phyloP scores from a whole-genome alignment of 2,797 vertebrate genomes.

The Emydoidea blandingii region DNA sequence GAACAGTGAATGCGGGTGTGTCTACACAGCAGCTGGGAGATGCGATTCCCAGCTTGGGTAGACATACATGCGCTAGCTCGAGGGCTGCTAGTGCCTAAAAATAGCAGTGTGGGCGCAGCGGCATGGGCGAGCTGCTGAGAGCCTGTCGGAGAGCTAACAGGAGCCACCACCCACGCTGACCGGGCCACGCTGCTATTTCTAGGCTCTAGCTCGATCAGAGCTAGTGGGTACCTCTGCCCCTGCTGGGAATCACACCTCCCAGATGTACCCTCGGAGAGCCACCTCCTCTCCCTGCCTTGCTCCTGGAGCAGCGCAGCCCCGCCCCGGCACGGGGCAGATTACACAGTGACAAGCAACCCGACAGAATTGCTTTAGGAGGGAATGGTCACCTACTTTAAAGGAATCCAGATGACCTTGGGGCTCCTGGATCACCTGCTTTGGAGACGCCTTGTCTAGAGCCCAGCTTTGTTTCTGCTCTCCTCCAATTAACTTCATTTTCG shows the following conservation, averaged over 20 bases:
- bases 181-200: too few relatives aligned
- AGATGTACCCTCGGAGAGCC: neutral
- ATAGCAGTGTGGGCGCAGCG: neutral
- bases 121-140: too few relatives aligned
- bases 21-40: neutral
- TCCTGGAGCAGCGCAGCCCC: too few relatives aligned
- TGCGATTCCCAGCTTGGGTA: neutral
- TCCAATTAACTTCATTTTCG: neutral
- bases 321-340: neutral
- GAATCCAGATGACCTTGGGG: neutral
- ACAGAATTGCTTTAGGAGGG: neutral
- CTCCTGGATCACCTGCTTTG: neutral
- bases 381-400: neutral
- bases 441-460: neutral
- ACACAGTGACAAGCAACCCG: neutral
- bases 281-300: neutral
- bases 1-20: neutral
- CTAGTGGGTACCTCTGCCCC: too few relatives aligned
- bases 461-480: neutral
- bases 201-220: too few relatives aligned
- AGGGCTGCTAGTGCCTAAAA: neutral
- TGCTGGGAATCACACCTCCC: neutral
- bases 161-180: neutral
- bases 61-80: neutral
- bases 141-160: too few relatives aligned